A percentile compares a stretch with the other conserved stretches of the same genome.
Conservation (phyloP, 2,113 vertebrate genomes). For the Tinamus guttatus region DNA sequence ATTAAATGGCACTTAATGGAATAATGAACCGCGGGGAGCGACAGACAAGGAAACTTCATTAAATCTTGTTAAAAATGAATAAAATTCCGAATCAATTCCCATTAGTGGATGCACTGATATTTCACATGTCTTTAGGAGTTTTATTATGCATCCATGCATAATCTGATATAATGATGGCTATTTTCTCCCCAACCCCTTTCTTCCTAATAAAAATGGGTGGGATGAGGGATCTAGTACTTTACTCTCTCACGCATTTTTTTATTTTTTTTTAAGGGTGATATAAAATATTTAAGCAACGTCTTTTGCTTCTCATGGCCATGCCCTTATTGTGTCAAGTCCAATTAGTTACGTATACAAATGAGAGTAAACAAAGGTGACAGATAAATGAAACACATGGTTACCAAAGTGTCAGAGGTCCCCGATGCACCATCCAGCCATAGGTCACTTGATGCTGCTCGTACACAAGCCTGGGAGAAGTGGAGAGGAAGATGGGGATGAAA, state of each 20-base stretch:
- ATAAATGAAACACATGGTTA: conserved; percentile 71
- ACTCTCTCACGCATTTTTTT: not conserved
- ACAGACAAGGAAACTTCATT: conserved; percentile 80
- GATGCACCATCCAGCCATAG: not conserved
- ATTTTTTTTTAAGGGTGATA: conserved; percentile 31
- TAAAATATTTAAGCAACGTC: conserved; percentile 81
- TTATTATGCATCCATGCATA: conserved; percentile 74
- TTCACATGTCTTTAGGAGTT: conserved; percentile 66
- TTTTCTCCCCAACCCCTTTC: conserved; percentile 17
- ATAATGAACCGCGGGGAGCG: conserved; percentile 72
- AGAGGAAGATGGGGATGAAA: conserved; percentile 1
- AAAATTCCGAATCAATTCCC: conserved; percentile 79
- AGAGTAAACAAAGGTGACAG: conserved; percentile 81
- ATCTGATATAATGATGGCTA: conserved; percentile 42
- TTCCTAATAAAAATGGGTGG: conserved; percentile 68
- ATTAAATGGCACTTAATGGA: conserved; percentile 71
- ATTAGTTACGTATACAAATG: conserved; percentile 79
- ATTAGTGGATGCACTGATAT: conserved; percentile 65
- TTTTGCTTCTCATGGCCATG: conserved; percentile 75
- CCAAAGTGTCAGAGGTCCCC: conserved; percentile 51
- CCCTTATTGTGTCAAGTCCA: conserved; percentile 83
- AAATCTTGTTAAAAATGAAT: conserved; percentile 84
- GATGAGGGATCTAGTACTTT: not conserved
- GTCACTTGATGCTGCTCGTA: not conserved
- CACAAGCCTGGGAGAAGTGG: not conserved